phyloP scores from a whole-genome alignment of 2,888 invertebrate species.

The Aporophyla nigra region DNA sequence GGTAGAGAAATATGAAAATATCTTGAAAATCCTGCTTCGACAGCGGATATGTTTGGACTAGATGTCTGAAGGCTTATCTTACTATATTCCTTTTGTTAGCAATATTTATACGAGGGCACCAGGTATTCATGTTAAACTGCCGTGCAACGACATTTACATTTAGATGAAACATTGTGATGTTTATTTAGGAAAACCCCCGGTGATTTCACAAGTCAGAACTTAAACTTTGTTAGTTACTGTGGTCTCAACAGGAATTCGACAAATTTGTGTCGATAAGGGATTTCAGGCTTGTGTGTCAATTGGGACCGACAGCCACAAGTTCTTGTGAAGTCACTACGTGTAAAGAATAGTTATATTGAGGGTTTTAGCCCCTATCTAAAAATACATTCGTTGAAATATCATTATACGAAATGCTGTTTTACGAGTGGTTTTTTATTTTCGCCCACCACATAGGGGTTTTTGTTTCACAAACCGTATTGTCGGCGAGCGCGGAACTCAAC shows the following conservation, averaged over 20 bases:
- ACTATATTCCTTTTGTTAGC: conserved; percentile 20
- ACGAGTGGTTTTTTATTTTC: conserved; percentile 20
- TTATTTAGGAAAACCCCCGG: conserved; percentile 18
- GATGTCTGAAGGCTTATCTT: conserved; percentile 21
- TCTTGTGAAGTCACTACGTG: conserved; percentile 30
- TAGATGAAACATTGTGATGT: conserved; percentile 29
- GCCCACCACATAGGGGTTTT: conserved; percentile 28
- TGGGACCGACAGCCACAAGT: conserved; percentile 18
- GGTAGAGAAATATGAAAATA: conserved; percentile 30
- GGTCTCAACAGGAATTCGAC: conserved; percentile 27
- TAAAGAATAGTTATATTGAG: conserved; percentile 10
- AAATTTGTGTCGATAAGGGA: conserved; percentile 26
- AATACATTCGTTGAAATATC: background rate
- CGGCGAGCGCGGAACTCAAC: conserved; percentile 53
- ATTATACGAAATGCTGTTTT: background rate
- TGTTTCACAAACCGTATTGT: conserved; percentile 52
- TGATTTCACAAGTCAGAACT: conserved; percentile 16
- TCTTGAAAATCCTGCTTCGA: conserved; percentile 5
- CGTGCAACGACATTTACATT: conserved; percentile 28
- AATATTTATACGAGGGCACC: conserved; percentile 12
- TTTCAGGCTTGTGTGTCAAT: conserved; percentile 24
- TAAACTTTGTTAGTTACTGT: conserved; percentile 30
- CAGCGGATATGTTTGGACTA: conserved; percentile 11
- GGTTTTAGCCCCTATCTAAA: background rate
- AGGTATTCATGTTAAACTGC: conserved; percentile 27